Conservation (phyloP, 2,888 invertebrate genomes). For the Cataglyphis albicans region DNA sequence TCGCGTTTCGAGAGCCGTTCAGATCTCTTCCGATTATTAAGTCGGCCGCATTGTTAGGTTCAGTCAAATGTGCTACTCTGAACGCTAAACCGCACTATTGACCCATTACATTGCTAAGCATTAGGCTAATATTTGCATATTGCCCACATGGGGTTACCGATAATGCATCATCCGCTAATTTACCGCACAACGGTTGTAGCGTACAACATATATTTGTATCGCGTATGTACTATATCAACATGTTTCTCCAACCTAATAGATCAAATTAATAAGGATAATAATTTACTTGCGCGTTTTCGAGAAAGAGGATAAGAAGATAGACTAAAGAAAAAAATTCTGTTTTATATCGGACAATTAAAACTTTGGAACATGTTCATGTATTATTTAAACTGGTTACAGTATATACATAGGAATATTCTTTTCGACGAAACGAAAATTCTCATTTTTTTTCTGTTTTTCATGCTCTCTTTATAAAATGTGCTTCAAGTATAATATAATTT, state of each 20-base stretch:
- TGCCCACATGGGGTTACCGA: conserved; percentile 23
- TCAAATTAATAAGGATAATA: background rate
- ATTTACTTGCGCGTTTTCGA: background rate
- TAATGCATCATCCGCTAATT: conserved; percentile 39
- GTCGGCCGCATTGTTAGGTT: background rate
- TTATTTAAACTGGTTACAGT: background rate
- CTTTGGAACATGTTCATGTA: background rate
- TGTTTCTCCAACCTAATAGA: background rate
- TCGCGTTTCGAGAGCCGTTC: background rate
- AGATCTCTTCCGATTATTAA: conserved; percentile 1
- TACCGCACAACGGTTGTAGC: background rate
- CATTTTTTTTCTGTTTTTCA: background rate
- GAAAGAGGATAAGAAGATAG: background rate
- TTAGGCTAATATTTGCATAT: conserved; percentile 51
- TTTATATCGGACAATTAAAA: background rate
- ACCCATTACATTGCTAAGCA: conserved; percentile 30
- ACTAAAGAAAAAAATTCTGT: background rate
- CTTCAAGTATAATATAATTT: background rate
- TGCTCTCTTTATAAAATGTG: background rate
- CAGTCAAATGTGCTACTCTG: conserved; percentile 16
- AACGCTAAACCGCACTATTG: conserved; percentile 36
- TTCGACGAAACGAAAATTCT: background rate
- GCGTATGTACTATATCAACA: background rate
- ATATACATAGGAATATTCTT: background rate
- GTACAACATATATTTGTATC: background rate